phyloP scores from a whole-genome alignment of 2,888 invertebrate genomes.

The Xanthorhoe designata region DNA sequence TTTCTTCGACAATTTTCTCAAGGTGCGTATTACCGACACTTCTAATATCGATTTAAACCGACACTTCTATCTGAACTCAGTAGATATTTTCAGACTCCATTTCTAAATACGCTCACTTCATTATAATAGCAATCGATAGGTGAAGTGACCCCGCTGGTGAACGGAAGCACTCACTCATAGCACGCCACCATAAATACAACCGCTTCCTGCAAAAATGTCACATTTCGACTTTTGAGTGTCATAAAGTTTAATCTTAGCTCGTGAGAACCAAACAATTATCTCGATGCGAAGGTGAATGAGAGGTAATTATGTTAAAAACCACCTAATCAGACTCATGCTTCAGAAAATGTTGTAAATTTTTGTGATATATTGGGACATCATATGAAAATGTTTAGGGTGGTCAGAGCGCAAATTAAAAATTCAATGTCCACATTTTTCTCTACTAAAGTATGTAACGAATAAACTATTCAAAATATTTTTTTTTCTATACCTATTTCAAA shows the following conservation, averaged over 20 bases:
- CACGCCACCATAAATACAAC: slow-evolving; percentile 65
- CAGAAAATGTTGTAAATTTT: no score
- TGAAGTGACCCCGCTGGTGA: slow-evolving; percentile 52
- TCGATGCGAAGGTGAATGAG: background rate
- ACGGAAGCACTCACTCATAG: slow-evolving; percentile 71
- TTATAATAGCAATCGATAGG: slow-evolving; percentile 41
- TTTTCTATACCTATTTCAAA: no score
- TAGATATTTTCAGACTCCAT: background rate
- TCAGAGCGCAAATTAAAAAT: no score
- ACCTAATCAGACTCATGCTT: no score
- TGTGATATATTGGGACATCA: no score
- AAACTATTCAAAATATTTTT: no score
- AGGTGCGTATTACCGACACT: background rate
- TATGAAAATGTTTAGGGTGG: no score
- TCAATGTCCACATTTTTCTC: no score
- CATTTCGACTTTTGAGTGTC: slow-evolving; percentile 40
- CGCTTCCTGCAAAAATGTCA: slow-evolving; percentile 64
- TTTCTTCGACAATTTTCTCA: background rate
- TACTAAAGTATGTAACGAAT: no score
- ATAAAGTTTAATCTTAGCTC: slow-evolving; percentile 10
- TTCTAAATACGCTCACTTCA: slow-evolving; percentile 27
- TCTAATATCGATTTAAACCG: background rate
- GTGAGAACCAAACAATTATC: slow-evolving; percentile 34
- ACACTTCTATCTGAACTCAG: background rate
- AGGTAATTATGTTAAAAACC: background rate